These are phyloP conservation scores for Valencia hispanica DNA, from an alignment of 2,797 vertebrate species.

Conservation along the genomic window DNA sequence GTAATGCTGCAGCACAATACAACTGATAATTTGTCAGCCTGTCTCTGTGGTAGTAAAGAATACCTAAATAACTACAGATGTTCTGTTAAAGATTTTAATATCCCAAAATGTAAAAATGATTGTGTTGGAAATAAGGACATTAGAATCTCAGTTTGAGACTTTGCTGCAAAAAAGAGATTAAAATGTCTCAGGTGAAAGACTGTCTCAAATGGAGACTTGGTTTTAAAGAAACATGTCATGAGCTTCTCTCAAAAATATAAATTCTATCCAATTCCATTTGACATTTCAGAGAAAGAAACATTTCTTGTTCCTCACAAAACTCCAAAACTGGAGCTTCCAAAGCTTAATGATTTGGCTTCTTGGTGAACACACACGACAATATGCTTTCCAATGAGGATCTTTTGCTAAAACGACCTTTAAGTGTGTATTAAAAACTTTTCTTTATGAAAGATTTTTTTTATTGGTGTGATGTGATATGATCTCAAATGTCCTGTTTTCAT, in stretches of 20 bases:
- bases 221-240: background rate
- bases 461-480: too few species aligned
- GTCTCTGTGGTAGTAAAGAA: background rate
- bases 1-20: background rate
- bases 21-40: background rate
- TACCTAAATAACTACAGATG: background rate
- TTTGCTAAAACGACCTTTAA: too few species aligned
- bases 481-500: too few species aligned
- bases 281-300: background rate
- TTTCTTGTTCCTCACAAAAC: background rate
- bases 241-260: background rate
- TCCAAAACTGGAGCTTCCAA: too few species aligned
- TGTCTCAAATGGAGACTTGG: background rate
- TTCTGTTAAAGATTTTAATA: background rate
- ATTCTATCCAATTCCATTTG: background rate
- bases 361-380: too few species aligned
- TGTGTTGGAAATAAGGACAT: background rate
- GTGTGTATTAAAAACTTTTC: too few species aligned
- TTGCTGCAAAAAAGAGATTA: background rate
- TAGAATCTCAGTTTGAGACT: background rate
- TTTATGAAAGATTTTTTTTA: too few species aligned
- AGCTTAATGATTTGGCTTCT: too few species aligned
- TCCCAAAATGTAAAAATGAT: background rate
- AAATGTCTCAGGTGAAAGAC: background rate
- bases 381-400: too few species aligned